Percentiles rank a stretch among this genome's conserved stretches.
phyloP scores from a whole-genome alignment of 2,888 invertebrate genomes.

The Hedychridium roseum region DNA sequence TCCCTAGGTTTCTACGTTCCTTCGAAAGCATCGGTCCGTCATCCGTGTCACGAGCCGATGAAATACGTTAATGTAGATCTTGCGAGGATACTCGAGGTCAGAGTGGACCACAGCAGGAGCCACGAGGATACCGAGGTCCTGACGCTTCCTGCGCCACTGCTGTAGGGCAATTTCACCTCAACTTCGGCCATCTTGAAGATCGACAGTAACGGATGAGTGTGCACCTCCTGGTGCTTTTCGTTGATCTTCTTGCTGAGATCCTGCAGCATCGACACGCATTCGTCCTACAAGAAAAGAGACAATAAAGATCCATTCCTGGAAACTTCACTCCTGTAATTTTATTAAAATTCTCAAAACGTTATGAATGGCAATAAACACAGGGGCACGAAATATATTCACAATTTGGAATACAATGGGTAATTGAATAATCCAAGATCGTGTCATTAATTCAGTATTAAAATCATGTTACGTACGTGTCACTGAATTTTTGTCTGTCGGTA shows the following conservation, averaged over 20 bases:
- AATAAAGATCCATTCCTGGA: neutral
- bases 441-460: no score
- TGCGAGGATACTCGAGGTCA: constrained; percentile 19
- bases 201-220: constrained; percentile 85
- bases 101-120: constrained; percentile 24
- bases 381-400: no score
- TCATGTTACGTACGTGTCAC: no score
- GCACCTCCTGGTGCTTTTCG: constrained; percentile 83
- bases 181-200: constrained; percentile 94
- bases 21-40: no score
- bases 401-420: no score
- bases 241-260: constrained; percentile 86
- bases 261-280: constrained; percentile 83
- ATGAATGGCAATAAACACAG: no score
- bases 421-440: no score
- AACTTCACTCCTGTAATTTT: no score
- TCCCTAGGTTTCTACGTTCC: no score
- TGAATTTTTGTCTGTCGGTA: no score
- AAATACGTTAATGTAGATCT: constrained; percentile 23
- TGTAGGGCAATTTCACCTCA: constrained; percentile 82
- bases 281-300: constrained; percentile 72
- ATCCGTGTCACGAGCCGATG: constrained; percentile 51
- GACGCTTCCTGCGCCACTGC: constrained; percentile 50
- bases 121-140: constrained; percentile 15
- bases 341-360: no score